Percentiles rank a stretch among this genome's conserved stretches.
Conservation (phyloP, 2,888 invertebrate species). For the Hypercompe scribonia region DNA sequence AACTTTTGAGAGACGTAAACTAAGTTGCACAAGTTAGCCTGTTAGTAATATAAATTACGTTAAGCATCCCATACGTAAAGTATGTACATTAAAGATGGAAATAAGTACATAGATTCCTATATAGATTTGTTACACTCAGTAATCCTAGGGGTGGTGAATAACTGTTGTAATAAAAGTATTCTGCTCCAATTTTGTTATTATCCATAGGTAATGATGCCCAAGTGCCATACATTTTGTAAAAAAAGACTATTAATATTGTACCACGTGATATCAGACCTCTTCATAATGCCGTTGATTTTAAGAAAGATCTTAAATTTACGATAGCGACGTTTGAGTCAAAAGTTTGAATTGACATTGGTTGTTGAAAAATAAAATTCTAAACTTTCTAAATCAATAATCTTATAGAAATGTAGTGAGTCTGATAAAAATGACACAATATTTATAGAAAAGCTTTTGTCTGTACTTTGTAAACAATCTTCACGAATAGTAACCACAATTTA, state of each 20-base stretch:
- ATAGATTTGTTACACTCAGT: background rate
- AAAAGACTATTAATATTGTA: constrained; percentile 26
- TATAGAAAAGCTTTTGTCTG: constrained; percentile 16
- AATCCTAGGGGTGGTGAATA: constrained; percentile 22
- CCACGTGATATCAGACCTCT: constrained; percentile 21
- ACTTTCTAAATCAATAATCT: background rate
- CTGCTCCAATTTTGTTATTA: constrained; percentile 15
- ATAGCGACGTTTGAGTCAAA: background rate
- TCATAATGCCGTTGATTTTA: background rate
- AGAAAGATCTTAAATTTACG: background rate
- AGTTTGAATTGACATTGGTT: background rate
- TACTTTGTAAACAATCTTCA: constrained; percentile 15
- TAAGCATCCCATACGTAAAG: background rate
- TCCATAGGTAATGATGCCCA: constrained; percentile 9
- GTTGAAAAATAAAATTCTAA: background rate
- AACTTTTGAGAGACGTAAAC: too few species aligned
- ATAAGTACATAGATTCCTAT: too few species aligned
- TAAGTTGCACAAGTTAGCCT: too few species aligned
- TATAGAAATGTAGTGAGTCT: background rate
- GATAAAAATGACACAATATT: constrained; percentile 31
- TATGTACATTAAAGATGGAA: too few species aligned
- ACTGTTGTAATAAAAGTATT: constrained; percentile 23
- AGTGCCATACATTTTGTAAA: constrained; percentile 30
- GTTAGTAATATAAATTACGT: background rate
- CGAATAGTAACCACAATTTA: constrained; percentile 34